Conservation (phyloP, 2,888 invertebrate genomes). For the Eueremaeus valkanovi region DNA sequence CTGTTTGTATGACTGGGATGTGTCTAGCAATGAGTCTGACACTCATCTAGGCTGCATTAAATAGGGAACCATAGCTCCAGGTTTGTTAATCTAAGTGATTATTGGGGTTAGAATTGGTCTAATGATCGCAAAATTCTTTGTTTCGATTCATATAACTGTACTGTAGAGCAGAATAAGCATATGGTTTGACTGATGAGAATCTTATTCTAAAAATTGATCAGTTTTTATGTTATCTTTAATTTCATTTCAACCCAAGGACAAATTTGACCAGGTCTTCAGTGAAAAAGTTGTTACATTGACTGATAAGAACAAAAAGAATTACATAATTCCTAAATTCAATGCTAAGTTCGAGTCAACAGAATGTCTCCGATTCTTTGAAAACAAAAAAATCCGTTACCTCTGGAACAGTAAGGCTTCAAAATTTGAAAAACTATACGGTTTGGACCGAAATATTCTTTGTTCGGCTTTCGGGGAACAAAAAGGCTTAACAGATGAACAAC, state of each 20-base stretch:
- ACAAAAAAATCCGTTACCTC: slow-evolving; percentile 75
- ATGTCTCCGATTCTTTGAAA: slow-evolving; percentile 65
- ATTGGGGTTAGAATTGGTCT: no score
- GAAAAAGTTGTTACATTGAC: slow-evolving; percentile 22
- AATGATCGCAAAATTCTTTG: no score
- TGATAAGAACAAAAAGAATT: neutral
- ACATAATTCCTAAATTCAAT: slow-evolving; percentile 13
- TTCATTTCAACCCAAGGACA: slow-evolving; percentile 44
- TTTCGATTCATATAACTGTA: no score
- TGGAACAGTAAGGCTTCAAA: slow-evolving; percentile 64
- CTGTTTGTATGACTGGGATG: no score
- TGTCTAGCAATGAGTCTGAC: no score
- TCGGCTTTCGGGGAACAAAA: slow-evolving; percentile 62
- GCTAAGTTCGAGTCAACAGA: slow-evolving; percentile 53
- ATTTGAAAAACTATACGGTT: slow-evolving; percentile 69
- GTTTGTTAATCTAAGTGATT: no score
- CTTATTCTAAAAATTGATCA: neutral
- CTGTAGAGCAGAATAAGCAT: no score
- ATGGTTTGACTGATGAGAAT: no score
- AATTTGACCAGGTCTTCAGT: slow-evolving; percentile 43
- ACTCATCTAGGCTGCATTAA: no score
- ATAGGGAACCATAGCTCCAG: no score
- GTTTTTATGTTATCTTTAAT: neutral
- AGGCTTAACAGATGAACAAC: slow-evolving; percentile 1
- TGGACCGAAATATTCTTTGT: slow-evolving; percentile 63